Conservation (phyloP, 2,888 invertebrate species). For the Phragmatobia fuliginosa region DNA sequence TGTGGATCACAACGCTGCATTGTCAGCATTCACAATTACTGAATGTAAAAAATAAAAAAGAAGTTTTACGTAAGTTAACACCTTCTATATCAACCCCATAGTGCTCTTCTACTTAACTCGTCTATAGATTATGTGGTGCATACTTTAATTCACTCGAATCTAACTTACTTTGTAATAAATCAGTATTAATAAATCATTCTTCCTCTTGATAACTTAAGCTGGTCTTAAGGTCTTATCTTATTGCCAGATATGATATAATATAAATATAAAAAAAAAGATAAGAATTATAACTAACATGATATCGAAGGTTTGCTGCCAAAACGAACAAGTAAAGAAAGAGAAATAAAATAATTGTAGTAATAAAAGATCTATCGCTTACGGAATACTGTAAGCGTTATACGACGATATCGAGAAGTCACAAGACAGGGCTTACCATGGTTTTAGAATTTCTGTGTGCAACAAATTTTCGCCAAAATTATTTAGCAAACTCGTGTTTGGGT, state of each 20-base stretch:
- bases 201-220: background rate
- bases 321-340: background rate
- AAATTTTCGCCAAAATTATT: too few species aligned
- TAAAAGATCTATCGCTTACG: too few species aligned
- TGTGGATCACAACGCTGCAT: too few species aligned
- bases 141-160: background rate
- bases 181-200: slow-evolving; percentile 2
- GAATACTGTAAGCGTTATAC: background rate
- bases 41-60: background rate
- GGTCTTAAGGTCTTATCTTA: background rate
- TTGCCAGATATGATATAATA: background rate
- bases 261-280: background rate
- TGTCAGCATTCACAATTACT: too few species aligned
- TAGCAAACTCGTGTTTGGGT: too few species aligned
- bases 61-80: background rate
- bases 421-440: background rate
- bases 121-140: background rate
- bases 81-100: background rate
- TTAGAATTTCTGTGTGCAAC: background rate
- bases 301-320: background rate
- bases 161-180: background rate
- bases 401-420: too few species aligned
- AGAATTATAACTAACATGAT: background rate
- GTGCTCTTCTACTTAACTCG: background rate
- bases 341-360: background rate